Conservation (phyloP, 2,888 invertebrate genomes). For the Ormyrus rosae region DNA sequence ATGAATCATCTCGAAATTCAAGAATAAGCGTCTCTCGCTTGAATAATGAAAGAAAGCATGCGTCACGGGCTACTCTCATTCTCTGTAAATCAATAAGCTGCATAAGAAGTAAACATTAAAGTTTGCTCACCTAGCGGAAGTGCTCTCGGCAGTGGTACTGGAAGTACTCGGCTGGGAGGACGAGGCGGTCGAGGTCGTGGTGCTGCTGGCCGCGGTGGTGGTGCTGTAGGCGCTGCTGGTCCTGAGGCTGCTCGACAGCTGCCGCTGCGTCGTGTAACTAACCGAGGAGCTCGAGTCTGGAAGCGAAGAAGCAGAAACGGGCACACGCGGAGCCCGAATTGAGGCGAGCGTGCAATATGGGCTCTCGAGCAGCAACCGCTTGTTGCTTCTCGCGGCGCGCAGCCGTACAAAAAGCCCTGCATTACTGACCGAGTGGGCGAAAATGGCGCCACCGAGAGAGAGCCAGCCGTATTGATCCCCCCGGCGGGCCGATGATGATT, state of each 20-base stretch:
- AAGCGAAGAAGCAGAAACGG: not conserved
- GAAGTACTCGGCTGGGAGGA: constrained; percentile 68
- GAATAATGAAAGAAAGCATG: constrained; percentile 57
- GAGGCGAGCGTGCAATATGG: no score
- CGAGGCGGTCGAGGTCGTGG: constrained; percentile 60
- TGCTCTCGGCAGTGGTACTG: constrained; percentile 63
- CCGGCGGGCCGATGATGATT: no score
- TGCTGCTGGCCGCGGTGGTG: constrained; percentile 5
- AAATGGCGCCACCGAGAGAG: not conserved
- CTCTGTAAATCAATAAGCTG: no score
- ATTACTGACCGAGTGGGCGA: constrained; percentile 22
- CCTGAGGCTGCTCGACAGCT: constrained; percentile 59
- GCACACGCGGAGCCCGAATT: no score
- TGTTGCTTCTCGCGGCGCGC: no score
- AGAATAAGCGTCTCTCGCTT: constrained; percentile 63
- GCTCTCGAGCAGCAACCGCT: no score
- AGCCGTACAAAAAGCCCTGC: constrained; percentile 27
- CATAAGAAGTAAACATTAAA: no score
- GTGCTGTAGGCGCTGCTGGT: constrained; percentile 1
- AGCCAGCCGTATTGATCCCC: not conserved
- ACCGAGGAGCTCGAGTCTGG: constrained; percentile 71
- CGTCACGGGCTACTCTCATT: constrained; percentile 47
- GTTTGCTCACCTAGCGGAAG: not conserved
- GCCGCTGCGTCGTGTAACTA: constrained; percentile 70
- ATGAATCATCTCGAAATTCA: no score